Conservation (phyloP, 2,797 vertebrate species). For the Acipenser ruthenus region DNA sequence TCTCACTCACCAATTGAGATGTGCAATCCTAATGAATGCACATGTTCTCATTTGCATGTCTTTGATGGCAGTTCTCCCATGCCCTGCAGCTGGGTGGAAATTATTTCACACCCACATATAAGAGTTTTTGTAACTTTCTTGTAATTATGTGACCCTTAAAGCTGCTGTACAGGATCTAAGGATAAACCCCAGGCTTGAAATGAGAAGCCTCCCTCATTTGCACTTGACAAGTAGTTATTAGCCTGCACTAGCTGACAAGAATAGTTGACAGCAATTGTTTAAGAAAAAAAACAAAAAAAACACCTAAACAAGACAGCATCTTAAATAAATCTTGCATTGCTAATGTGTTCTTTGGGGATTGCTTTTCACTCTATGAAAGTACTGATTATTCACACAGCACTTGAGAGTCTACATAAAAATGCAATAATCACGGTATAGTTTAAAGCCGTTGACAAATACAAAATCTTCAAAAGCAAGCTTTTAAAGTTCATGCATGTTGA, state of each 20-base stretch:
- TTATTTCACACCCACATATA: slow-evolving; percentile 28
- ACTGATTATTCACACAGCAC: too few species aligned
- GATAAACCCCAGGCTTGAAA: slow-evolving; percentile 20
- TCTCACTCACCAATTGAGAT: slow-evolving; percentile 13
- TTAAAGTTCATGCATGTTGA: background rate
- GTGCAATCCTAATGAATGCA: slow-evolving; percentile 7
- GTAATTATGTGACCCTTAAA: slow-evolving; percentile 26
- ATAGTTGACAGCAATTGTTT: slow-evolving; percentile 12
- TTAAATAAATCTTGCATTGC: background rate
- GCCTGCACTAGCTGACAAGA: slow-evolving; percentile 18
- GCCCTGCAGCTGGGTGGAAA: slow-evolving; percentile 12
- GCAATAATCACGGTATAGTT: background rate
- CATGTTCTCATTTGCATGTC: slow-evolving; percentile 21
- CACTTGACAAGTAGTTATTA: slow-evolving; percentile 30
- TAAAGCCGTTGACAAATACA: slow-evolving; percentile 3
- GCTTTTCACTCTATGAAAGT: background rate
- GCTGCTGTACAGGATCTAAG: slow-evolving; percentile 22
- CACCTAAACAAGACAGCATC: background rate
- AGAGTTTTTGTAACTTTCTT: slow-evolving; percentile 28
- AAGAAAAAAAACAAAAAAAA: background rate
- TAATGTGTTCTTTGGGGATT: background rate
- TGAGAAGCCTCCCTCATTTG: slow-evolving; percentile 17
- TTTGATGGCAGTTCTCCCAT: slow-evolving; percentile 24
- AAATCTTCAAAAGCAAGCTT: too few species aligned
- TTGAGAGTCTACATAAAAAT: background rate